A percentile compares a stretch with the other conserved stretches of the same genome.
Conservation (phyloP, 2,888 invertebrate genomes). For the Drosophila bunnanda region DNA sequence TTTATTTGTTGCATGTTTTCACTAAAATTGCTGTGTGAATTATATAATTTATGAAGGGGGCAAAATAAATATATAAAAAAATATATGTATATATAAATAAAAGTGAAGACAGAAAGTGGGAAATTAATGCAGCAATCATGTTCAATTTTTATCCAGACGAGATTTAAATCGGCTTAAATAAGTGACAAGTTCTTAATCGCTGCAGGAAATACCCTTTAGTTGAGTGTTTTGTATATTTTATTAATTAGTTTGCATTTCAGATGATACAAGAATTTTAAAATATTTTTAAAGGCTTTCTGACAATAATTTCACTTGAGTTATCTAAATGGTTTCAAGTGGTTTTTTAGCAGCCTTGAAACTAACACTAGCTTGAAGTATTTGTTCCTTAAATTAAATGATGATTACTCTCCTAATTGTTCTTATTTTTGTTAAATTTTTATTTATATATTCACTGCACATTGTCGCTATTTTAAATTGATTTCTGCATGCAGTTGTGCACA, state of each 20-base stretch:
- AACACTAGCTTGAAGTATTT: too few species aligned
- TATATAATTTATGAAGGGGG: conserved; percentile 35
- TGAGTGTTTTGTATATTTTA: not conserved
- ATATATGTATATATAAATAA: not conserved
- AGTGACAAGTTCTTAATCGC: not conserved
- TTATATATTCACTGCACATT: not conserved
- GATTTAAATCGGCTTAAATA: conserved; percentile 14
- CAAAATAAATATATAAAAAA: not conserved
- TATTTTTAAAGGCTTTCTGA: not conserved
- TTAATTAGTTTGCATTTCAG: not conserved
- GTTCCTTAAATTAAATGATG: not conserved
- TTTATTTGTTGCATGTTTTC: conserved; percentile 50
- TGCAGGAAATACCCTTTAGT: not conserved
- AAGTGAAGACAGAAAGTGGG: conserved; percentile 7
- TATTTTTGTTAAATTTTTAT: not conserved
- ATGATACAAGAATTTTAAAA: not conserved
- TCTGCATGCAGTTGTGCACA: conserved; percentile 7
- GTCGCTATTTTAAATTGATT: conserved; percentile 22
- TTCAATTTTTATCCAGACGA: conserved; percentile 17
- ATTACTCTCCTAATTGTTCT: not conserved
- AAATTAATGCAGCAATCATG: conserved; percentile 36
- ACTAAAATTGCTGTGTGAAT: conserved; percentile 39
- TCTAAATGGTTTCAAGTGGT: too few species aligned
- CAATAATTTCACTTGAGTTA: too few species aligned
- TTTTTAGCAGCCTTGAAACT: too few species aligned